phyloP scores from a whole-genome alignment of 1,140 invertebrate species.

The Euura lappo region DNA sequence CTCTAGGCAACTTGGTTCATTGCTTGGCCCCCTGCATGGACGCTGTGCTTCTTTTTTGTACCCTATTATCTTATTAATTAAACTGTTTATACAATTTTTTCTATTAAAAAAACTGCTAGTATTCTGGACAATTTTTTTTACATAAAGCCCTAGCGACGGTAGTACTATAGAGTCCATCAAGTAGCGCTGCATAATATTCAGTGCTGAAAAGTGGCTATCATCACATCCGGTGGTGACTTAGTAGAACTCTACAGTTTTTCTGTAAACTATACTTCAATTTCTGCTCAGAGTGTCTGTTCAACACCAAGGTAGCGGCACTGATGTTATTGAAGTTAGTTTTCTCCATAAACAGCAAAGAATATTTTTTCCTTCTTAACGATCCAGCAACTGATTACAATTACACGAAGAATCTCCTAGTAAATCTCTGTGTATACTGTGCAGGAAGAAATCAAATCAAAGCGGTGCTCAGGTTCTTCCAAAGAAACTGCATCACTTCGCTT shows the following conservation, averaged over 20 bases:
- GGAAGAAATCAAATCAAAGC: no score
- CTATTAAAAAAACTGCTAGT: conserved; percentile 7
- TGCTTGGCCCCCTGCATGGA: conserved; percentile 38
- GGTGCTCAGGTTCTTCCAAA: no score
- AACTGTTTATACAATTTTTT: conserved; percentile 22
- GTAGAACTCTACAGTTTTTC: not conserved
- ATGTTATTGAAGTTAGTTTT: not conserved
- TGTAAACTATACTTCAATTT: not conserved
- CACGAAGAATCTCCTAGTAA: no score
- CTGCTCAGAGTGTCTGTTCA: not conserved
- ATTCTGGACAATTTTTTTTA: conserved; percentile 10
- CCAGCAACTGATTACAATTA: not conserved
- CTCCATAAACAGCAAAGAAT: not conserved
- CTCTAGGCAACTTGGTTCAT: conserved; percentile 4
- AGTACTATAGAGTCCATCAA: not conserved
- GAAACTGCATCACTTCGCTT: no score
- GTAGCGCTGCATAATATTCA: not conserved
- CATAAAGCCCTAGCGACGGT: conserved; percentile 23
- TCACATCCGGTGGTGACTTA: not conserved
- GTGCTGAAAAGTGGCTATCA: not conserved
- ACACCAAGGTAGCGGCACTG: not conserved
- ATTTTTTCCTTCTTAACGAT: not conserved
- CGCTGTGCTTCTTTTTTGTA: conserved; percentile 24
- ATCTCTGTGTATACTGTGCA: no score
- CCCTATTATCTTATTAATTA: conserved; percentile 16